Evolutionary conservation across 2,888 invertebrate genomes (phyloP), one percentile per base, ranked within the genome.

Genomic region (Cotesia congregata): DNA sequence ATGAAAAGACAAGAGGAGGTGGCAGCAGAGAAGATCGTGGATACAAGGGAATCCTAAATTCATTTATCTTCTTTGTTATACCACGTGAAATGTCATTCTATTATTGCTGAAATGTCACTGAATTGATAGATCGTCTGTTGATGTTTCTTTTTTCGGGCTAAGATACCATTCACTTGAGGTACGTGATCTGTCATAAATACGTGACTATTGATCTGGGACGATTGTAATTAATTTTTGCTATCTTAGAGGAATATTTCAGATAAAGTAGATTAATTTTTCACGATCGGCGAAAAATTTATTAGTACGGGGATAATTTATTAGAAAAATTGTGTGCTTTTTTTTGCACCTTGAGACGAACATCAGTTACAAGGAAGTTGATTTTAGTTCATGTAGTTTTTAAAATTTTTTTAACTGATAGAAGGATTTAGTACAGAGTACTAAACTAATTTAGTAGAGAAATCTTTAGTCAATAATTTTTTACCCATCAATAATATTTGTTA

Each of bases 21-120:
- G 62, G 71, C 17, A 6, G 50, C 64, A 50, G 68, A 68, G 71
- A 76, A 74, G 65, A 70, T 12, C 61, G 61, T 60, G 72, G 7
- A 76, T 75, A 68, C 64, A 71, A 41, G 71, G 82, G 83, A 81
- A 81, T 83, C 81, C 78, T 77, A 73, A 78, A 79, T 79, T 78
- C 81, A 81, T 80, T 80, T 81, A 78, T 81, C 81, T 80, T 76
- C 72, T 71, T 70, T 50, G 67, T 78, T 76, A 80, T 79, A 75
- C 68, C 71, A 67, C 61, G 74, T 89, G 87, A 89, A 87, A 88
- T 88, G 88, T 88, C 85, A 86, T 87, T 86, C 83, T 86, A 86
- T 87, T 87, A 87, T 87, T 86, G 86, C 84, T 75, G 79, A 79
- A 82, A 75, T 62, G 68, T 68, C 68, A 72, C 72, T 41, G 67